Evolutionary conservation across 2,888 invertebrate species (phyloP).

Genomic region (Tromatobia lineatoria): DNA sequence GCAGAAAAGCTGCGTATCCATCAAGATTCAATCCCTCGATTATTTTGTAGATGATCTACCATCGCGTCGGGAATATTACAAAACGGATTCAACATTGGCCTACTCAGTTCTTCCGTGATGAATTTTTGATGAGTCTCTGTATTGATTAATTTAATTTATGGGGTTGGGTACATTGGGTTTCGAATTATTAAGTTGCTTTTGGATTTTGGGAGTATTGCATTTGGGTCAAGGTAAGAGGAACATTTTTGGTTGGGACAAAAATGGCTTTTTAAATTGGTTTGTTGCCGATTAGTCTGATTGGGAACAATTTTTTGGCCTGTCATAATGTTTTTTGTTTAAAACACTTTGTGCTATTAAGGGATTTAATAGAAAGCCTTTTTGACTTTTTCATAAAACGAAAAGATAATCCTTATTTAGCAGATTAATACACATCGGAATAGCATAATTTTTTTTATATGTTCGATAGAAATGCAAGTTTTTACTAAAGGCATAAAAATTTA

Average conservation of each 20-base stretch:
- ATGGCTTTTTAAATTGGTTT: neutral
- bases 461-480: no score
- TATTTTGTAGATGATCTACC: neutral
- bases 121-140: neutral
- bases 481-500: no score
- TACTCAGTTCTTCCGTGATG: neutral
- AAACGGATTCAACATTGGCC: neutral
- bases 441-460: no score
- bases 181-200: neutral
- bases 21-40: slow-evolving; percentile 1
- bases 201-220: neutral
- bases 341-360: neutral
- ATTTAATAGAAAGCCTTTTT: no score
- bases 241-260: neutral
- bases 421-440: no score
- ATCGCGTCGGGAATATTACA: neutral
- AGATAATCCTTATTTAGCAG: no score
- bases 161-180: neutral
- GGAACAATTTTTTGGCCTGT: neutral
- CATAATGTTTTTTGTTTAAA: neutral
- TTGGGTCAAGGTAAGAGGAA: neutral
- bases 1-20: slow-evolving; percentile 1
- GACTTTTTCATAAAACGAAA: no score
- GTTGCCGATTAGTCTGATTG: no score
- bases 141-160: neutral